These are phyloP conservation scores for Penaeus chinensis DNA, from an alignment of 1,140 invertebrate species.

Conservation along the genomic window DNA sequence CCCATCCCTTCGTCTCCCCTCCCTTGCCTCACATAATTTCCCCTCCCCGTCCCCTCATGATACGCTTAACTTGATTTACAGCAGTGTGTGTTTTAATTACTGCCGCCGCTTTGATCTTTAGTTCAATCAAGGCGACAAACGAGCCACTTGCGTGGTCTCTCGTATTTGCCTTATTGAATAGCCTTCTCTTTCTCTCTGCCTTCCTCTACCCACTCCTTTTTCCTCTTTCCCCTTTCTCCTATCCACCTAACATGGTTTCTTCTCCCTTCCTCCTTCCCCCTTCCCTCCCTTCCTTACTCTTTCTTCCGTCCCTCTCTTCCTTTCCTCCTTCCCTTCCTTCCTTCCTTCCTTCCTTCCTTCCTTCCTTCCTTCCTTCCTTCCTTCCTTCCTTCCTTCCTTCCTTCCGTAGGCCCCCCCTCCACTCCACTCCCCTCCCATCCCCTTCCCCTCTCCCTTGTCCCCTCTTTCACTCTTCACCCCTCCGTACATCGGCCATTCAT, in stretches of 20 bases:
- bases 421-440: background rate
- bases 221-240: background rate
- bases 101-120: too few species aligned
- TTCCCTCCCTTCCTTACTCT: background rate
- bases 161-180: too few species aligned
- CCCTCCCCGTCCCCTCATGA: too few species aligned
- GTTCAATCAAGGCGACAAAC: too few species aligned
- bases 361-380: background rate
- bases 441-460: conserved; percentile 1
- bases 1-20: too few species aligned
- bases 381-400: background rate
- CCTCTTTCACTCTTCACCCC: background rate
- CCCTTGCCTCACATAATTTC: too few species aligned
- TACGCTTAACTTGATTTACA: too few species aligned
- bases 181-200: background rate
- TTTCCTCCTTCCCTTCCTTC: background rate
- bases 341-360: background rate
- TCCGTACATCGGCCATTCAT: background rate
- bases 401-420: background rate
- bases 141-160: too few species aligned
- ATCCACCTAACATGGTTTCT: background rate
- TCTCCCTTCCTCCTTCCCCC: background rate
- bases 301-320: too few species aligned
- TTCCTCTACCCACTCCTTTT: background rate
- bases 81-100: too few species aligned